A percentile compares a stretch with the other conserved stretches of the same genome.
Evolutionary conservation across 2,888 invertebrate species (phyloP).

Genomic region (Spisula solida): DNA sequence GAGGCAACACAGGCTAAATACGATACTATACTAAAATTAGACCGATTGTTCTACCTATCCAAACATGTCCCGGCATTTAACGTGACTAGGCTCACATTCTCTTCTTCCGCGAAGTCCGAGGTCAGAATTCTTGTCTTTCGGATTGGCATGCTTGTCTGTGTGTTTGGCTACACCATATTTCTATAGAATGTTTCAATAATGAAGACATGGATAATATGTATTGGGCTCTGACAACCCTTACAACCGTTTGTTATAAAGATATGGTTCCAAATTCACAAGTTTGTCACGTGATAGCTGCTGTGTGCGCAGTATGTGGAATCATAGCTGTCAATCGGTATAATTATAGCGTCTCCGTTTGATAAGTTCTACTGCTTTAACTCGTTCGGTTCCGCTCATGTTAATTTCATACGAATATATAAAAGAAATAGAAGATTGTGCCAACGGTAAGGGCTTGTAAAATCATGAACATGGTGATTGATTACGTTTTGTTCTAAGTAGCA

Average conservation of each 20-base stretch:
- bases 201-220: constrained; percentile 36
- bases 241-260: constrained; percentile 54
- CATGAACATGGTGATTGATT: neutral
- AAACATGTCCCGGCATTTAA: constrained; percentile 29
- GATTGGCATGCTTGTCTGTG: constrained; percentile 21
- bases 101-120: constrained; percentile 24
- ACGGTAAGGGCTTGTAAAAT: neutral
- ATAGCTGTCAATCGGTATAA: constrained; percentile 52
- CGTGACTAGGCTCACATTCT: constrained; percentile 2
- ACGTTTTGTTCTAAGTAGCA: no score
- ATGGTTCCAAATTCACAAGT: constrained; percentile 33
- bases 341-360: constrained; percentile 50
- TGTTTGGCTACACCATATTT: constrained; percentile 51
- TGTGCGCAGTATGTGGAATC: constrained; percentile 51
- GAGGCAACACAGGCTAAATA: no score
- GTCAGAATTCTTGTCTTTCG: constrained; percentile 36
- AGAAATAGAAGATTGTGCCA: neutral
- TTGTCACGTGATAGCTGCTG: constrained; percentile 52
- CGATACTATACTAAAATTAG: constrained; percentile 29
- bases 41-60: constrained; percentile 30
- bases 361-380: constrained; percentile 37
- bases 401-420: neutral
- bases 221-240: constrained; percentile 55
- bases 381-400: constrained; percentile 1
- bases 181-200: constrained; percentile 19